A percentile compares a stretch with the other conserved stretches of the same genome.
Evolutionary conservation across 2,888 invertebrate species (phyloP).

Genomic region (Drosophila anomalata): DNA sequence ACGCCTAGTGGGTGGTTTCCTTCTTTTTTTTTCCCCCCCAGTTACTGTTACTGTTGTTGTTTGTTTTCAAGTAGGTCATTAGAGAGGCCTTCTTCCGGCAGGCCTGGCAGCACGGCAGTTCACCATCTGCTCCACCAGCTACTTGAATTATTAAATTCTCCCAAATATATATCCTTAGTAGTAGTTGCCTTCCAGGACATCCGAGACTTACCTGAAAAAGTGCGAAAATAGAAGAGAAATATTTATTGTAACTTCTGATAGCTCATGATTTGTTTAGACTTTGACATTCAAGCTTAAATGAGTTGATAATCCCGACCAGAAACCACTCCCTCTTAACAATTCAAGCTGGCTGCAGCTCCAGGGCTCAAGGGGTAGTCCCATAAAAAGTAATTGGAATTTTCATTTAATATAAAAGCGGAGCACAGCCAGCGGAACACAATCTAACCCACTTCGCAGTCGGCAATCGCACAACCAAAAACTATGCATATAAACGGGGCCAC

Average conservation of each 20-base stretch:
- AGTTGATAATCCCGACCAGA: conserved; percentile 8
- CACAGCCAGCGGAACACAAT: conserved; percentile 27
- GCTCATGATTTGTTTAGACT: not conserved
- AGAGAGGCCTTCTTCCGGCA: conserved; percentile 53
- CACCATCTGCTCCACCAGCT: conserved; percentile 38
- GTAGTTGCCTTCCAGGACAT: conserved; percentile 5
- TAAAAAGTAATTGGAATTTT: conserved; percentile 78
- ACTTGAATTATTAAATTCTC: conserved; percentile 78
- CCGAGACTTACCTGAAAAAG: conserved; percentile 37
- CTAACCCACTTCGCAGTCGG: conserved; percentile 45
- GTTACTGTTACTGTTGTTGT: conserved; percentile 29
- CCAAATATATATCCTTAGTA: conserved; percentile 5
- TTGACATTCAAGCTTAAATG: conserved; percentile 1
- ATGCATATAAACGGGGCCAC: conserved; percentile 68
- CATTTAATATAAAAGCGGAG: conserved; percentile 69
- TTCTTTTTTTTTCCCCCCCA: conserved; percentile 1
- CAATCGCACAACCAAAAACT: conserved; percentile 47
- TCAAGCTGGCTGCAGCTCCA: conserved; percentile 2
- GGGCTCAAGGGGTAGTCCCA: conserved; percentile 49
- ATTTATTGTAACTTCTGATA: conserved; percentile 33
- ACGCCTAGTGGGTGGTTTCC: conserved; percentile 20
- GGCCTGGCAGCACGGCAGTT: not conserved
- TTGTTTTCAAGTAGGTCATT: conserved; percentile 73
- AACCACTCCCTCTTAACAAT: not conserved
- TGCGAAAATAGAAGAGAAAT: conserved; percentile 13